Percentiles rank a stretch among this genome's conserved stretches.
Evolutionary conservation across 2,113 vertebrate species (phyloP).

Genomic region (Chaetodon auriga): DNA sequence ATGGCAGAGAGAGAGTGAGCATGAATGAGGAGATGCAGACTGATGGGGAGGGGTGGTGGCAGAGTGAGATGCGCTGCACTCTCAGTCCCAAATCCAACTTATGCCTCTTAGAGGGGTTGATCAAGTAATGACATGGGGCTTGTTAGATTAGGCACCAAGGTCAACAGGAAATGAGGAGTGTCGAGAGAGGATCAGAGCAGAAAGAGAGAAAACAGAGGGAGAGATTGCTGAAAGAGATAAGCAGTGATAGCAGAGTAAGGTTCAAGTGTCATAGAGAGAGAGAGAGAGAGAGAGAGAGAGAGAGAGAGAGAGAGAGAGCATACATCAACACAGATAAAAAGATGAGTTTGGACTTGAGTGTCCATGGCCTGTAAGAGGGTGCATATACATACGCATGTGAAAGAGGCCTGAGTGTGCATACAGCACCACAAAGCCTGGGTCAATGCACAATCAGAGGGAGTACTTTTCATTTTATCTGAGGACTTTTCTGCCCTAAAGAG

Average conservation of each 20-base stretch:
- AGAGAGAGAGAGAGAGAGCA: conserved; percentile 17
- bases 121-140: conserved; percentile 71
- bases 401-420: not conserved
- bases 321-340: conserved; percentile 45
- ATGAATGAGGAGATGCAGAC: conserved; percentile 45
- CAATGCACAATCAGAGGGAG: conserved; percentile 67
- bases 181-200: conserved; percentile 56
- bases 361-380: conserved; percentile 9
- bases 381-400: not conserved
- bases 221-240: conserved; percentile 53
- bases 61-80: conserved; percentile 12
- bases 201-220: conserved; percentile 25
- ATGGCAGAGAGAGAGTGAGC: conserved; percentile 66
- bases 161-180: conserved; percentile 66
- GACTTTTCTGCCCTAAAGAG: conserved; percentile 62
- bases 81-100: conserved; percentile 65
- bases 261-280: conserved; percentile 46
- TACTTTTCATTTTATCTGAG: conserved; percentile 56
- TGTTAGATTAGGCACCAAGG: conserved; percentile 70
- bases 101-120: conserved; percentile 64
- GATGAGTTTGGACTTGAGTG: conserved; percentile 20
- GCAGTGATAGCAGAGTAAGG: conserved; percentile 44
- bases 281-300: not conserved
- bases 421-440: conserved; percentile 1
- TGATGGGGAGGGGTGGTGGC: conserved; percentile 11